Percentiles rank a stretch among this genome's conserved stretches.
These are phyloP conservation scores for Dryoscopus gambensis DNA, from an alignment of 2,113 vertebrate genomes.

Conservation along the genomic window DNA sequence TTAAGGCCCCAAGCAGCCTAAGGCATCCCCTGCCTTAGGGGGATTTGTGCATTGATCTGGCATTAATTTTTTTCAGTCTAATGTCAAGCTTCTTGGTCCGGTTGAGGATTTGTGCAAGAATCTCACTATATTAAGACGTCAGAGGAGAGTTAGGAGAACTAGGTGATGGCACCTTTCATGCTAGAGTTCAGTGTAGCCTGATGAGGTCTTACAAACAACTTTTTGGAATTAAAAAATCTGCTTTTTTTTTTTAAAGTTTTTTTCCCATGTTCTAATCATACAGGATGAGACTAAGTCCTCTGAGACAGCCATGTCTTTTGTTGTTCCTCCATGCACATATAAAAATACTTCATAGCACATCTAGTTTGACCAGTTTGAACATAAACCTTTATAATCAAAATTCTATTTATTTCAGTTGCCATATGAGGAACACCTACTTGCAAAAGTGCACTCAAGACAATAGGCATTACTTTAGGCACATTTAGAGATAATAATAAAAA, in stretches of 20 bases:
- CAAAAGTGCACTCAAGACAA: not conserved
- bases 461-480: not conserved
- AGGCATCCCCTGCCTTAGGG: not conserved
- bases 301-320: not conserved
- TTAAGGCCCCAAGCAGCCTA: not conserved
- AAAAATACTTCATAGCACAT: not conserved
- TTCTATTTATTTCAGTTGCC: not conserved
- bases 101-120: not conserved
- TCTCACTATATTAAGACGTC: not conserved
- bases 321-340: not conserved
- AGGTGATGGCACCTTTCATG: too few species aligned
- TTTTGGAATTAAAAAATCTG: not conserved
- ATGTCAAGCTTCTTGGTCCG: not conserved
- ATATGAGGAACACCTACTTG: not conserved
- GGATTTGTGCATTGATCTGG: not conserved
- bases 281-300: not conserved
- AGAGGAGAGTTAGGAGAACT: not conserved
- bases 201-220: not conserved
- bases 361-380: not conserved
- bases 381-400: not conserved
- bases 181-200: not conserved
- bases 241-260: not conserved
- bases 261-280: not conserved
- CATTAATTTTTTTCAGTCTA: not conserved
- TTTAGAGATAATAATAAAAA: not conserved